These are phyloP conservation scores for Epirrhoe tristata DNA, from an alignment of 2,888 invertebrate genomes.

Conservation along the genomic window DNA sequence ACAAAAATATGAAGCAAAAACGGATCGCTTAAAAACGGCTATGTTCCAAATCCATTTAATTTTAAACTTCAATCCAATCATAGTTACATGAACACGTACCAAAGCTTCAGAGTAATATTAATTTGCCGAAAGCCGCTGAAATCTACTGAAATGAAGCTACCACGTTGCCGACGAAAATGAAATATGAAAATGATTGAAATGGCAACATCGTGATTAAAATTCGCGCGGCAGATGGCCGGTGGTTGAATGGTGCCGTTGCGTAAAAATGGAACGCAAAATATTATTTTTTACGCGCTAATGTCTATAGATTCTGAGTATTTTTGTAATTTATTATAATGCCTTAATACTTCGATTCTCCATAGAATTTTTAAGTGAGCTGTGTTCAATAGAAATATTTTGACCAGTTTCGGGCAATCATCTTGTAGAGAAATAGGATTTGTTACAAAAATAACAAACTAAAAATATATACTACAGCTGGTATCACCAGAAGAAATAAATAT, in stretches of 20 bases:
- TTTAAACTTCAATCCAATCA: conserved; percentile 13
- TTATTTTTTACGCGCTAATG: conserved; percentile 7
- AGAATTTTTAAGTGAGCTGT: background rate
- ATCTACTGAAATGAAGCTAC: conserved; percentile 15
- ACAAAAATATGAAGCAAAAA: too few species aligned
- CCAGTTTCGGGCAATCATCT: background rate
- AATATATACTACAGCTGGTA: too few species aligned
- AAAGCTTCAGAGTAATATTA: conserved; percentile 21
- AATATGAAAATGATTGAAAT: conserved; percentile 36
- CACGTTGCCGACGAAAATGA: conserved; percentile 34
- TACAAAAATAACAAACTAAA: too few species aligned
- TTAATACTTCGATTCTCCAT: background rate
- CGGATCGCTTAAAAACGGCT: background rate
- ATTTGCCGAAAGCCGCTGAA: conserved; percentile 22
- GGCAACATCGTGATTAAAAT: conserved; percentile 41
- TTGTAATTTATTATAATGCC: background rate
- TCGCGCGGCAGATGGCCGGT: conserved; percentile 26
- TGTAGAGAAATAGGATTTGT: background rate
- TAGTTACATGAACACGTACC: conserved; percentile 14
- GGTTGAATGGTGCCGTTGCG: conserved; percentile 28
- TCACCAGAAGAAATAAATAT: too few species aligned
- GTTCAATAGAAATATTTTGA: background rate
- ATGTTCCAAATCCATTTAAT: background rate
- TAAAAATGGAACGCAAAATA: conserved; percentile 35
- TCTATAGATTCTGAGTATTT: conserved; percentile 5